A percentile compares a stretch with the other conserved stretches of the same genome.
phyloP scores from a whole-genome alignment of 2,113 vertebrate species.

The Phasianus colchicus region DNA sequence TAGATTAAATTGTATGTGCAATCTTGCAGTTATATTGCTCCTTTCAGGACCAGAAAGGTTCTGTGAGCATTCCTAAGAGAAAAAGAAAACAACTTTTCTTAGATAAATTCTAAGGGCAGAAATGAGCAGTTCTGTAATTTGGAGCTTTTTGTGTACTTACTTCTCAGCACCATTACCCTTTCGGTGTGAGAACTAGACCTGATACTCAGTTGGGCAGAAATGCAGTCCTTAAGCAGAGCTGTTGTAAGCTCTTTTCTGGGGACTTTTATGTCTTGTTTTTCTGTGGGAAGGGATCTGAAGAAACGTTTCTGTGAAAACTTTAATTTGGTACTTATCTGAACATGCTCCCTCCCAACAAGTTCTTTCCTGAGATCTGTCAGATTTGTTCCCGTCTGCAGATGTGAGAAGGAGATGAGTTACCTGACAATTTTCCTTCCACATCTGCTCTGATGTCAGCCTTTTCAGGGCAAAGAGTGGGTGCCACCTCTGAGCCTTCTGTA shows the following conservation, averaged over 20 bases:
- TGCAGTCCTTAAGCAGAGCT: background rate
- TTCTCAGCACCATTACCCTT: background rate
- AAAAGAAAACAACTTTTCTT: background rate
- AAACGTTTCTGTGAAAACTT: background rate
- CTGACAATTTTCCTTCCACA: background rate
- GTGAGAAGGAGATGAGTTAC: background rate
- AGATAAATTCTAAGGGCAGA: background rate
- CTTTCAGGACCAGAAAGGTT: conserved; percentile 8
- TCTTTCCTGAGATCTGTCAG: background rate
- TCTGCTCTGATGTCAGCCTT: background rate
- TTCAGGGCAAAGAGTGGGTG: background rate
- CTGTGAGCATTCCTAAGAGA: conserved; percentile 29
- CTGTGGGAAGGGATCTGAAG: background rate
- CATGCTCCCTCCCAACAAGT: background rate
- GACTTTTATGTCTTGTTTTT: background rate
- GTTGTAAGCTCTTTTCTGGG: background rate
- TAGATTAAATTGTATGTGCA: conserved; percentile 29
- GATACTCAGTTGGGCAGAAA: background rate
- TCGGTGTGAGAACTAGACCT: background rate
- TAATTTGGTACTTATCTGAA: background rate
- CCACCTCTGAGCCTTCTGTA: background rate
- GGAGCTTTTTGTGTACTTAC: background rate
- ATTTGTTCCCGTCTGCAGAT: background rate
- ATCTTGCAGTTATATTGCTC: conserved; percentile 20
- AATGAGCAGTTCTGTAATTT: background rate